Evolutionary conservation across 2,888 invertebrate species (phyloP).

Genomic region (Stratiomys singularior): DNA sequence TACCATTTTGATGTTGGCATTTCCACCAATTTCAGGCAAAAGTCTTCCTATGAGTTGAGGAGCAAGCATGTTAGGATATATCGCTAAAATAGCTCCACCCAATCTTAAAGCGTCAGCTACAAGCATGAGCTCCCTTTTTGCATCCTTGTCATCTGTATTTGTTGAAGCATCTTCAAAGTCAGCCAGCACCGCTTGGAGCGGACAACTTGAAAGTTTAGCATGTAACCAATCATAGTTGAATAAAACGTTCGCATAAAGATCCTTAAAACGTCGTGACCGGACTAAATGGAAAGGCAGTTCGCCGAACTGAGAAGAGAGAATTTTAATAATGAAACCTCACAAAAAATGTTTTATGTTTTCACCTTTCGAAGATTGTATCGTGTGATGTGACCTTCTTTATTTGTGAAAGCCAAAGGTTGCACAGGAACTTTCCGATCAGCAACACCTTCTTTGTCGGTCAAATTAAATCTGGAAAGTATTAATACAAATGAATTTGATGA

Average conservation of each 20-base stretch:
- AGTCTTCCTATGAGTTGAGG: conserved; percentile 93
- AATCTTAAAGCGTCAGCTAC: conserved; percentile 93
- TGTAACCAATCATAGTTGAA: conserved; percentile 99
- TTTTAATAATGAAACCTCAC: conserved; percentile 46
- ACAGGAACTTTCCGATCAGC: conserved; percentile 95
- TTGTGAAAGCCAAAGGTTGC: conserved; percentile 90
- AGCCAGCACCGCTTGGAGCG: conserved; percentile 91
- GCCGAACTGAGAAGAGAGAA: conserved; percentile 74
- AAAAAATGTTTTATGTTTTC: conserved; percentile 42
- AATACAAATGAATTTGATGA: too few relatives aligned
- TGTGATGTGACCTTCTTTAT: conserved; percentile 88
- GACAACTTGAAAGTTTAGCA: conserved; percentile 94
- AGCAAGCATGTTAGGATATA: conserved; percentile 95
- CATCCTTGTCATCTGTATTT: conserved; percentile 84
- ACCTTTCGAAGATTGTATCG: conserved; percentile 96
- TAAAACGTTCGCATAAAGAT: conserved; percentile 89
- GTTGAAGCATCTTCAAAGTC: conserved; percentile 94
- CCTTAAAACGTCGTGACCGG: conserved; percentile 87
- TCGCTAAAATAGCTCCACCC: conserved; percentile 91
- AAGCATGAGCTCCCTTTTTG: conserved; percentile 80
- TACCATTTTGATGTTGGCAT: conserved; percentile 85
- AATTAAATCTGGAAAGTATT: conserved; percentile 70
- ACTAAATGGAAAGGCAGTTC: conserved; percentile 96
- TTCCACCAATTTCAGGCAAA: conserved; percentile 87
- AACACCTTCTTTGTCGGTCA: conserved; percentile 87